phyloP scores from a whole-genome alignment of 2,113 vertebrate genomes.

The Colossoma macropomum region DNA sequence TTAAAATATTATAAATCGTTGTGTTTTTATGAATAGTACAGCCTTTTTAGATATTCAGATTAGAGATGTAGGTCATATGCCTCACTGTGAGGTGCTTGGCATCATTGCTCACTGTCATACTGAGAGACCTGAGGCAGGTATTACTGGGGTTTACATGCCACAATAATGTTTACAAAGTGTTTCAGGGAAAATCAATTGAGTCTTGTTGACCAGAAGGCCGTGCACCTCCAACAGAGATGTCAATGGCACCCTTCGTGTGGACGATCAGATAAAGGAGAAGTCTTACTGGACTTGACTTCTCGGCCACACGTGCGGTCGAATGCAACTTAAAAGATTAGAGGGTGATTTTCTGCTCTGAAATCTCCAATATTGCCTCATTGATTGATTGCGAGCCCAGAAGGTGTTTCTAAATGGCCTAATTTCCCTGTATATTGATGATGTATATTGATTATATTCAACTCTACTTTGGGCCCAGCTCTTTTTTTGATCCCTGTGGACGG shows the following conservation, averaged over 20 bases:
- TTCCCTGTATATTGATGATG: conserved; percentile 80
- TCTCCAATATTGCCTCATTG: conserved; percentile 71
- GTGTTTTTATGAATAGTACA: background rate
- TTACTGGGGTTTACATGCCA: background rate
- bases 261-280: conserved; percentile 1
- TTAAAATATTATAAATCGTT: background rate
- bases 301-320: conserved; percentile 65
- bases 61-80: background rate
- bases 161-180: background rate
- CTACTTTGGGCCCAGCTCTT: conserved; percentile 60
- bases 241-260: background rate
- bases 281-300: conserved; percentile 22
- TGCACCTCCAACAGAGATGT: background rate
- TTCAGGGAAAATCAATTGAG: background rate
- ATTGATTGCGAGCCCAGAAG: conserved; percentile 70
- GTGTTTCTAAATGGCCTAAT: conserved; percentile 73
- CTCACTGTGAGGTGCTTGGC: background rate
- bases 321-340: conserved; percentile 65
- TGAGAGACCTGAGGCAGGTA: background rate
- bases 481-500: conserved; percentile 58
- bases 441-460: conserved; percentile 75
- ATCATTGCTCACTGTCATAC: background rate
- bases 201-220: background rate
- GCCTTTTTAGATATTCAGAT: background rate
- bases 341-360: conserved; percentile 64